Conservation (phyloP, 2,797 vertebrate species). For the Percopsis omiscomaycus region DNA sequence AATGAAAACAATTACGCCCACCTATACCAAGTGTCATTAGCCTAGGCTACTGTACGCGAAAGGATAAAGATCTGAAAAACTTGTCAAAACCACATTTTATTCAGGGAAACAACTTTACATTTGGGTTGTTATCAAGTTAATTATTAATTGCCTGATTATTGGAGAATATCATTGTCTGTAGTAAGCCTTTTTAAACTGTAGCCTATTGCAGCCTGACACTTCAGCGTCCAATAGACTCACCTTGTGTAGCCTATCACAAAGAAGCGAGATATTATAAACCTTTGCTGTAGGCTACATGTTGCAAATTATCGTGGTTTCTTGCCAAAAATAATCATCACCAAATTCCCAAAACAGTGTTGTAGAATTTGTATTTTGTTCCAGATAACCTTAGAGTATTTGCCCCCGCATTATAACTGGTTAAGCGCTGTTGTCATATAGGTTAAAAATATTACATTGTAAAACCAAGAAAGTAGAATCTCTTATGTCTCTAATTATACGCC, state of each 20-base stretch:
- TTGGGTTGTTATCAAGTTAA: constrained; percentile 6
- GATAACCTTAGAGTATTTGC: background rate
- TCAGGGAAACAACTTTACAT: constrained; percentile 38
- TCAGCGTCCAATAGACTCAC: constrained; percentile 42
- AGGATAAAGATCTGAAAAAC: constrained; percentile 42
- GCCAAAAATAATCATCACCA: background rate
- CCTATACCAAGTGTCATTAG: constrained; percentile 36
- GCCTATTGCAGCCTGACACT: constrained; percentile 37
- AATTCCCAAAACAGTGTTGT: background rate
- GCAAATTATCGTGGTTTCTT: constrained; percentile 30
- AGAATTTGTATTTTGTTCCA: background rate
- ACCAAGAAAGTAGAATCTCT: no score
- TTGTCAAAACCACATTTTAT: constrained; percentile 43
- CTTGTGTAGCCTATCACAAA: constrained; percentile 50
- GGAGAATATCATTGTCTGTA: background rate
- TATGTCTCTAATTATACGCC: no score
- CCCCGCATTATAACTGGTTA: background rate
- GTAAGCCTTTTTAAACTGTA: constrained; percentile 18
- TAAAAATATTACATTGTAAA: no score
- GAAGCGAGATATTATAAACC: constrained; percentile 60
- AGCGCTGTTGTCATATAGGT: no score
- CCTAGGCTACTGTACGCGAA: constrained; percentile 13
- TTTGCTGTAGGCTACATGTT: constrained; percentile 52
- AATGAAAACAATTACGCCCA: constrained; percentile 63
- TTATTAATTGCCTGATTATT: constrained; percentile 11